Evolutionary conservation across 2,888 invertebrate species (phyloP), one percentile per base, ranked within the genome.

Genomic region (Beris morrisii): DNA sequence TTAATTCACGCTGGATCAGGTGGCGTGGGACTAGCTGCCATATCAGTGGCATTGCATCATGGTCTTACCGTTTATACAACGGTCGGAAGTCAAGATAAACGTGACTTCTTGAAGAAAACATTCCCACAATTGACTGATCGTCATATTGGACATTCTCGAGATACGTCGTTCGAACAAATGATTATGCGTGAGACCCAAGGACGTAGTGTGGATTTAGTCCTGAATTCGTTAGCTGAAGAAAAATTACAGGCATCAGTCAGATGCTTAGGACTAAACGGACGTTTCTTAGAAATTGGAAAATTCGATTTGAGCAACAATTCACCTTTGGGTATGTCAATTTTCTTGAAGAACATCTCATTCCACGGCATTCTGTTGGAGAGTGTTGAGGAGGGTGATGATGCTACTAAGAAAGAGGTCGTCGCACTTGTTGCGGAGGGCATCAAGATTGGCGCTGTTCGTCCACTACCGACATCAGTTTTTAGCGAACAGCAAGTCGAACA

Each of bases 201-300:
- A 44, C 87, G 87, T 72, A 97, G 97, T 70, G 97, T 98, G 11
- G 94, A 99, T 81, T 83, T 97, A 32, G 92, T 98, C 32, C 84
- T 99, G 67, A 99, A 99, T 82, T 99, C 98, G 4, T 84, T 99
- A 71, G 91, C 97, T n/a, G 96, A 91, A 75, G 95, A 97, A 73
- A 95, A 97, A 82, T 84, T 99, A 67, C 93, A 91, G 79, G 97
- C 97, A 4, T 95, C 95, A 66, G 86, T 98, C 28, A 87, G 97
- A 74, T 95, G 97, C 77, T 83, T 98, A 69, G 96, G 95, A 1
- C 83, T 88, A 70, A 95, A 95, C 77, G 98, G 97, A 15, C 88
- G 97, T 69, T 99, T 99, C 85, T 84, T 97, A 70, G 98, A 99
- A 84, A 98, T 99, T 76, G 98, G 98, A 75, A 99, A 99, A 82